Percentiles rank a stretch among this genome's conserved stretches.
Evolutionary conservation across 2,113 vertebrate species (phyloP).

Genomic region (Poeciliopsis occidentalis): DNA sequence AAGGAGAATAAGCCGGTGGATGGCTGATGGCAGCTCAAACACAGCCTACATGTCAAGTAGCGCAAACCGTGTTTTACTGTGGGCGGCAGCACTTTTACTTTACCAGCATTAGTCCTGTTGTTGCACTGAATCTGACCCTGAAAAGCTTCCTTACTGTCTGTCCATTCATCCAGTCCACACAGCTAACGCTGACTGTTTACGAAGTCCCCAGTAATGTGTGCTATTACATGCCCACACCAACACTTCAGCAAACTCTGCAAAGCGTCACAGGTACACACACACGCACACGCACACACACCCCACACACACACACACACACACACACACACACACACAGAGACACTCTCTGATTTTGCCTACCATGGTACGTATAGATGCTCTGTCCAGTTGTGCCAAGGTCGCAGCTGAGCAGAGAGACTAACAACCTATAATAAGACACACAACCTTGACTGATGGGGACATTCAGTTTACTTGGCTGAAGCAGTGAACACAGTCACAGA

Average conservation of each 20-base stretch:
- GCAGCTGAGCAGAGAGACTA: constrained; percentile 65
- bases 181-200: constrained; percentile 5
- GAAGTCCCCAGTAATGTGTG: constrained; percentile 22
- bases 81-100: constrained; percentile 60
- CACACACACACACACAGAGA: constrained; percentile 7
- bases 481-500: constrained; percentile 18
- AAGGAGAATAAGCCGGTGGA: constrained; percentile 34
- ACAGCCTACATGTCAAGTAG: constrained; percentile 38
- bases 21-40: constrained; percentile 42
- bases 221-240: constrained; percentile 14
- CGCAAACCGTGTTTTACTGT: constrained; percentile 43
- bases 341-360: constrained; percentile 50
- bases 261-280: constrained; percentile 5
- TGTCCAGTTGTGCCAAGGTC: constrained; percentile 61
- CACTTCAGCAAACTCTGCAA: constrained; percentile 10
- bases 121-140: constrained; percentile 49
- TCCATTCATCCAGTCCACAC: constrained; percentile 45
- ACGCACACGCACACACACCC: neutral
- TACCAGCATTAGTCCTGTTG: constrained; percentile 23
- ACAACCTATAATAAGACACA: constrained; percentile 73
- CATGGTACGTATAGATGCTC: constrained; percentile 47
- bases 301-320: neutral
- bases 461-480: constrained; percentile 61
- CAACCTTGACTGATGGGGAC: constrained; percentile 75
- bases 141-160: constrained; percentile 42